phyloP scores from a whole-genome alignment of 2,888 invertebrate species.

The Glomeris marginata region DNA sequence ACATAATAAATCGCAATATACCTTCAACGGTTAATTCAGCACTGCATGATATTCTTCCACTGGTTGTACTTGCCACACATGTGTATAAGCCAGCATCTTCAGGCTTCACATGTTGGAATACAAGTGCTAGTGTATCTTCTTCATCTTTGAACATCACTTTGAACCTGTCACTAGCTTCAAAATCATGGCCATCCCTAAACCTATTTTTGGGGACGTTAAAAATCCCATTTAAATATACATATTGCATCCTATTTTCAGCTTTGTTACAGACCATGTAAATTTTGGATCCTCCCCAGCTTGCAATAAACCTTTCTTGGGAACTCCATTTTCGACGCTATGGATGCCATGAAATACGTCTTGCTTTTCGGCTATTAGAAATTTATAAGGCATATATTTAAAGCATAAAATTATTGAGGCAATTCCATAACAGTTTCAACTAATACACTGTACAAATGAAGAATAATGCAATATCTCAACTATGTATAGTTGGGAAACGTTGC shows the following conservation, averaged over 20 bases:
- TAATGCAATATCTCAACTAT: too few species aligned
- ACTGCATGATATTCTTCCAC: constrained; percentile 87
- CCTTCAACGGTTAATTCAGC: constrained; percentile 89
- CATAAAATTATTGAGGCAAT: too few species aligned
- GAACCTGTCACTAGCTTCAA: constrained; percentile 81
- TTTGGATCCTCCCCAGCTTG: constrained; percentile 56
- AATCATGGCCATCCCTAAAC: constrained; percentile 65
- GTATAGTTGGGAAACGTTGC: too few species aligned
- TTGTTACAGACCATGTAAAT: constrained; percentile 47
- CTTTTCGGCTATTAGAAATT: constrained; percentile 45
- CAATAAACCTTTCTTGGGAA: constrained; percentile 35
- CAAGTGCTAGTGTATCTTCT: constrained; percentile 79
- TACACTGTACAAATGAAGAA: too few species aligned
- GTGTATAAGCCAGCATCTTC: constrained; percentile 94
- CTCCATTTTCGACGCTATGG: constrained; percentile 34
- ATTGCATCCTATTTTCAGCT: neutral
- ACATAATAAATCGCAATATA: constrained; percentile 21
- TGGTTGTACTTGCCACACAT: constrained; percentile 89
- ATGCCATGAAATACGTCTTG: constrained; percentile 62
- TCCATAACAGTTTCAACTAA: too few species aligned
- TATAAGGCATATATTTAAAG: too few species aligned
- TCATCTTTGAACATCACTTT: constrained; percentile 80
- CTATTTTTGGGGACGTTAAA: constrained; percentile 11
- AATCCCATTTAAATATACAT: constrained; percentile 1
- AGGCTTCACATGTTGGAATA: constrained; percentile 85